A percentile compares a stretch with the other conserved stretches of the same genome.
These are phyloP conservation scores for Mythimna loreyi DNA, from an alignment of 2,888 invertebrate genomes.

Conservation along the genomic window DNA sequence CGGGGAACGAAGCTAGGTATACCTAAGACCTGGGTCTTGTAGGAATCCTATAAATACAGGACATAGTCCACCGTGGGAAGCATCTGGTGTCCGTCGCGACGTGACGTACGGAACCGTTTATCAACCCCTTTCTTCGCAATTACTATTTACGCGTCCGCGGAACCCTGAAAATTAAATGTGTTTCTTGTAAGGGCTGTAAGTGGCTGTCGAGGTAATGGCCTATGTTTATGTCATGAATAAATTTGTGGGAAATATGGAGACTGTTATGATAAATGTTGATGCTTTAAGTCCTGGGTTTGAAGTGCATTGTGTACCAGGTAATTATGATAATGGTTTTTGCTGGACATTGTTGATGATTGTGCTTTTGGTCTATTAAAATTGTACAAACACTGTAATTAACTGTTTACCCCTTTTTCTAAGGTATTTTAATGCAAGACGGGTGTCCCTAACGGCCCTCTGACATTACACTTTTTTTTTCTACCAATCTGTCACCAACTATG, in stretches of 20 bases:
- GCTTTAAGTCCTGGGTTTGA: conserved; percentile 8
- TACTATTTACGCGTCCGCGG: conserved; percentile 68
- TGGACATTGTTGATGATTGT: neutral
- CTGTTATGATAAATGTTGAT: conserved; percentile 18
- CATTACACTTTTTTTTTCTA: too few species aligned
- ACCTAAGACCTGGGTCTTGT: conserved; percentile 50
- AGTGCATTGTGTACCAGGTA: neutral
- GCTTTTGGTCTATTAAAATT: neutral
- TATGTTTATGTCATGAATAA: conserved; percentile 64
- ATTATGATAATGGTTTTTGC: neutral
- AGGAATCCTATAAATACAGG: conserved; percentile 52
- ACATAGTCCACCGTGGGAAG: conserved; percentile 70
- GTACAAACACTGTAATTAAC: too few species aligned
- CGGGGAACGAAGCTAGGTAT: conserved; percentile 8
- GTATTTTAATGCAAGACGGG: too few species aligned
- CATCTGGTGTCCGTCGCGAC: conserved; percentile 66
- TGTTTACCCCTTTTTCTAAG: too few species aligned
- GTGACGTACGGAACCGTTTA: conserved; percentile 71
- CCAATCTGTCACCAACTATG: too few species aligned
- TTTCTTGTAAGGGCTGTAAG: conserved; percentile 58
- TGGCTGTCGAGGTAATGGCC: conserved; percentile 58
- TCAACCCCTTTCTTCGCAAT: conserved; percentile 74
- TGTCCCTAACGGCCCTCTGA: too few species aligned
- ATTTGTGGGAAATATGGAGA: conserved; percentile 33
- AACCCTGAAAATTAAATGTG: conserved; percentile 75